Base-by-base conservation (phyloP, 2,888 invertebrate genomes). In the Hedychridium roseum region DNA sequence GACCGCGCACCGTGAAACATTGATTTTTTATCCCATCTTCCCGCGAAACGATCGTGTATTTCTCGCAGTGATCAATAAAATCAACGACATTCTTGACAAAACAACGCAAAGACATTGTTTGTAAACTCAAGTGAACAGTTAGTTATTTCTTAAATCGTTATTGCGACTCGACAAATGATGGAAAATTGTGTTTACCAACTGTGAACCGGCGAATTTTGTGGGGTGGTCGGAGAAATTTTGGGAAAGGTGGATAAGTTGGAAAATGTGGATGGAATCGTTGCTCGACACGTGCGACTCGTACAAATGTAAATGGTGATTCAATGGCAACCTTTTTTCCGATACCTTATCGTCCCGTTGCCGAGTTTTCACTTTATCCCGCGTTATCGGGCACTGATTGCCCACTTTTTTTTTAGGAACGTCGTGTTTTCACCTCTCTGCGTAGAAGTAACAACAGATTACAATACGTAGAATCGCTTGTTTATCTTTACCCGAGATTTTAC, bases 1-100 rank as follows among this genome's bases (percentile, higher is more conserved):
- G 61, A 64, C 61, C 70, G 63, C 66, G 70, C 56, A 42, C 20
- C 56, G 37, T 34, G 17, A 21, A 36, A 42, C 50, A 39, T 59
- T 49, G 46, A 44, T 31, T 5, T 15, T 40, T 23, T 37, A 26
- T 39, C 20, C 12, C 11, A n/a, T n/a, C 12, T 14, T 15, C 17
- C n/a, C n/a, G n/a, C n/a, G n/a, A n/a, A n/a, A n/a, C n/a, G n/a
- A n/a, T n/a, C n/a, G n/a, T n/a, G n/a, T n/a, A n/a, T n/a, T n/a
- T n/a, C n/a, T n/a, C n/a, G n/a, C n/a, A n/a, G n/a, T n/a, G n/a
- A n/a, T n/a, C n/a, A n/a, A n/a, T n/a, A n/a, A n/a, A n/a, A n/a
- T n/a, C n/a, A n/a, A n/a, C n/a, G n/a, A n/a, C n/a, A n/a, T n/a
- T n/a, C n/a, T n/a, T n/a, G n/a, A n/a, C n/a, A n/a, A n/a, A n/a